Evolutionary conservation across 2,113 vertebrate species (phyloP).

Genomic region (Physeter macrocephalus): DNA sequence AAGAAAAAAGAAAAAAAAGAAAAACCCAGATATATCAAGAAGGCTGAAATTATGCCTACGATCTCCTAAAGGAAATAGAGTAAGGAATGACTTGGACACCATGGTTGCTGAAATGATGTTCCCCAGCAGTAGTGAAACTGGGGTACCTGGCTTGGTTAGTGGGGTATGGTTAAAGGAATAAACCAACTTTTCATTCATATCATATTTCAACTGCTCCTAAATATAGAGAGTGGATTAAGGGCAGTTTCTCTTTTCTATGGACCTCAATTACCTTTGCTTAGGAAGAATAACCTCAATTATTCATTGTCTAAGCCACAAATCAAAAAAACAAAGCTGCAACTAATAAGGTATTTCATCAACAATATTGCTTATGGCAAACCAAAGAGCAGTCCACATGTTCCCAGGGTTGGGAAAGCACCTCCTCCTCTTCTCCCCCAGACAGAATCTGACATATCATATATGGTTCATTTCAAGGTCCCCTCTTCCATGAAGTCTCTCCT

Average conservation of each 20-base stretch:
- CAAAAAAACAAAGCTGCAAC: not conserved
- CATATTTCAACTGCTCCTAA: not conserved
- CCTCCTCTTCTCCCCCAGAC: not conserved
- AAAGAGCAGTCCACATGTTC: not conserved
- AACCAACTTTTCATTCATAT: not conserved
- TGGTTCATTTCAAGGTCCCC: not conserved
- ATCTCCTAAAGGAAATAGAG: not conserved
- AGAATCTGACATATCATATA: not conserved
- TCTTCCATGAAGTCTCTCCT: not conserved
- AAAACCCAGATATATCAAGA: not conserved
- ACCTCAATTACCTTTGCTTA: not conserved
- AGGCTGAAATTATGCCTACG: not conserved
- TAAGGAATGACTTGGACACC: not conserved
- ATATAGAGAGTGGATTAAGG: not conserved
- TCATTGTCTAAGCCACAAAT: not conserved
- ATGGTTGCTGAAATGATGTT: not conserved
- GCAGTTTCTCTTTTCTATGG: not conserved
- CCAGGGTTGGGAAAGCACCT: not conserved
- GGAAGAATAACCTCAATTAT: not conserved
- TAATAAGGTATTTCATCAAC: not conserved
- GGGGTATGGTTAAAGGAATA: not conserved
- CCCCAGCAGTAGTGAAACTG: not conserved
- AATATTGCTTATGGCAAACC: not conserved
- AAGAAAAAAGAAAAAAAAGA: not conserved
- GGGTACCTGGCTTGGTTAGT: not conserved